phyloP scores from a whole-genome alignment of 2,797 vertebrate genomes.

The Orientallactaga sibirica region DNA sequence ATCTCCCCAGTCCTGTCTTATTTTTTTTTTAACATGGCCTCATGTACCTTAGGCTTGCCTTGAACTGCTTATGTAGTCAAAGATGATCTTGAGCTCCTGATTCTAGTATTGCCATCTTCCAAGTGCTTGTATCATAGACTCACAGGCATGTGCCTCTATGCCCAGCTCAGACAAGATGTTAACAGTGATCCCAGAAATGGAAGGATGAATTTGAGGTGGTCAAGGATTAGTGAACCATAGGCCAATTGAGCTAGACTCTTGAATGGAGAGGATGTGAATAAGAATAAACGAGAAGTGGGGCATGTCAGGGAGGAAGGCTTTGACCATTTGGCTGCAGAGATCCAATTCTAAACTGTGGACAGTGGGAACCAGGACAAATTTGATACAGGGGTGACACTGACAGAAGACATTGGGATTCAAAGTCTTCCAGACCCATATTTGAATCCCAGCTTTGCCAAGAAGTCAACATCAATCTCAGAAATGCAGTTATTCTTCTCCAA shows the following conservation, averaged over 20 bases:
- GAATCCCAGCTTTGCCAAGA: neutral
- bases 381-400: neutral
- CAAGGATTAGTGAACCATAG: neutral
- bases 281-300: neutral
- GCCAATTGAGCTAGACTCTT: slow-evolving; percentile 17
- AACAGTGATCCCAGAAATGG: neutral
- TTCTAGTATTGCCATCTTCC: too few relatives aligned
- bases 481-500: neutral
- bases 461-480: neutral
- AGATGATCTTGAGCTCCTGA: too few relatives aligned
- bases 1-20: too few relatives aligned
- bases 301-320: neutral
- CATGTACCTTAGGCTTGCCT: too few relatives aligned
- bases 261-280: neutral
- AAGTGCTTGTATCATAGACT: too few relatives aligned
- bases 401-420: neutral
- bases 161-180: neutral
- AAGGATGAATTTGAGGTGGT: slow-evolving; percentile 20
- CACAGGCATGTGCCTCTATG: too few relatives aligned
- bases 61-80: too few relatives aligned
- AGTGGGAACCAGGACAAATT: neutral
- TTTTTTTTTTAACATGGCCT: too few relatives aligned
- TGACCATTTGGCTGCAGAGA: neutral
- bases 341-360: neutral
- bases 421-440: neutral